Evolutionary conservation across 2,888 invertebrate genomes (phyloP), one percentile per base, ranked within the genome.

Genomic region (Alviniconcha strummeri): DNA sequence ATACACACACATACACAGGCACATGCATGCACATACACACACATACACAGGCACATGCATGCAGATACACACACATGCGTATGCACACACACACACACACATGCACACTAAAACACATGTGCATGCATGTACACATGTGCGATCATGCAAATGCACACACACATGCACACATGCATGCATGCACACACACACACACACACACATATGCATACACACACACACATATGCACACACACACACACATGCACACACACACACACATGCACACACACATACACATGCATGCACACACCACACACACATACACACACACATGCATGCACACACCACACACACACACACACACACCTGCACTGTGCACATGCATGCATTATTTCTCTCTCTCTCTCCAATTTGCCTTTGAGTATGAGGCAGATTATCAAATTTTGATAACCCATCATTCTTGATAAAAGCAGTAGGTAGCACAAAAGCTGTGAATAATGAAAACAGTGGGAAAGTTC

Each of bases 211-310:
- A 60, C 13, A 60, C 60, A 60, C 13, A 13, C 60, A 36, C 36
- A 36, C 36, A 36, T 60, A 9, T 60, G 7, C 36, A 36, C 36
- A 36, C 36, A 36, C 36, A 36, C 36, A 36, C 36, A 3, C 36
- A 36, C 36, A 0, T 36, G 36, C 36, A 36, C 36, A 36, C 36
- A 36, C 36, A 36, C 36, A 36, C 36, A 36, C 36, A 36, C 36
- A 2, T 1, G 0, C 69, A 69, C 52, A 75, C 54, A 52, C 75
- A 75, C 75, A 75, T 52, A 75, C 52, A 3, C 75, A 75, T 17
- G 17, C 72, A 72, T 17, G 17, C 72, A 72, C 72, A 72, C 72
- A 72, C 72, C n/a, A 72, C 17, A 72, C 17, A 72, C 72, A 17
- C n/a, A 64, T 1, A 64, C 9, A 13, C 11, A 15, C 64, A 13